Percentiles rank a stretch among this genome's conserved stretches.
phyloP scores from a whole-genome alignment of 2,888 invertebrate genomes.

The Erebia palarica region DNA sequence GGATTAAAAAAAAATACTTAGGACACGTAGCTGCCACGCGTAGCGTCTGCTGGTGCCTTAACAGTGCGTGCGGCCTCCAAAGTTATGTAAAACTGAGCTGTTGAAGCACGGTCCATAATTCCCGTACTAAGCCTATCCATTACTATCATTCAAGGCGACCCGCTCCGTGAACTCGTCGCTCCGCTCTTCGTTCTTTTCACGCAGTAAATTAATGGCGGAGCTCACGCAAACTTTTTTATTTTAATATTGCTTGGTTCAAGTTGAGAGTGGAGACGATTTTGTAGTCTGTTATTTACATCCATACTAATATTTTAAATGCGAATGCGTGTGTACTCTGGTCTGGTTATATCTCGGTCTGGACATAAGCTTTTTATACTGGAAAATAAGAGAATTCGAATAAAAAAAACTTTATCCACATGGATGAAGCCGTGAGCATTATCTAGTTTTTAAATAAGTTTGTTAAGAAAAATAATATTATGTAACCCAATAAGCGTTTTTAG shows the following conservation, averaged over 20 bases:
- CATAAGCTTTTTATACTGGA: too few relatives aligned
- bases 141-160: conserved; percentile 59
- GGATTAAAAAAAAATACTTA: background rate
- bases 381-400: too few relatives aligned
- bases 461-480: too few relatives aligned
- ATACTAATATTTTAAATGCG: too few relatives aligned
- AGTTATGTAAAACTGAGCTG: conserved; percentile 42
- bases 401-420: too few relatives aligned
- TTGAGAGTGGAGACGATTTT: background rate
- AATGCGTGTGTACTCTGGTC: too few relatives aligned
- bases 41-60: background rate
- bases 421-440: too few relatives aligned
- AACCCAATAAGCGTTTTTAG: too few relatives aligned
- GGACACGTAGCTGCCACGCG: background rate
- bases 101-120: conserved; percentile 54
- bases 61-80: conserved; percentile 41
- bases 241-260: conserved; percentile 42
- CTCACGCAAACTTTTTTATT: conserved; percentile 67
- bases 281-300: background rate
- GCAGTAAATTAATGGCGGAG: conserved; percentile 71
- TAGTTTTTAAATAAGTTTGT: too few relatives aligned
- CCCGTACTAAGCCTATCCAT: conserved; percentile 61
- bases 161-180: conserved; percentile 55
- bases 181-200: conserved; percentile 67
- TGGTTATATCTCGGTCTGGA: too few relatives aligned